Evolutionary conservation across 1,140 invertebrate genomes (phyloP).

Genomic region (Hyles euphorbiae): DNA sequence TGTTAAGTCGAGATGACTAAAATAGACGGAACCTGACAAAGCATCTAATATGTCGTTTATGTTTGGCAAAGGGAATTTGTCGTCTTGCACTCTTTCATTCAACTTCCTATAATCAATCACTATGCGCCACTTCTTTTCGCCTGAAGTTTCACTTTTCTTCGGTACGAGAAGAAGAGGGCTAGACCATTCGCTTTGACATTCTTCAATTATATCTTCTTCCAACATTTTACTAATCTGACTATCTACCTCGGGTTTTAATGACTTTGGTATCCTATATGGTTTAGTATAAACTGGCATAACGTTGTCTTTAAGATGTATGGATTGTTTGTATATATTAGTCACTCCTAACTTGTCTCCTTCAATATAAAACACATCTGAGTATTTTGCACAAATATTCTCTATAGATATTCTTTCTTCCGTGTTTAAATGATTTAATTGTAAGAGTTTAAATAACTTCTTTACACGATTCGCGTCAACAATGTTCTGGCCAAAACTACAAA

Average conservation of each 20-base stretch:
- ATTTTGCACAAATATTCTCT: not conserved
- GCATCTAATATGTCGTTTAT: conserved; percentile 7
- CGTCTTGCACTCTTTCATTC: conserved; percentile 3
- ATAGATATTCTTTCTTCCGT: not conserved
- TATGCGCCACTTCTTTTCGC: conserved; percentile 2
- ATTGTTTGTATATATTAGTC: not conserved
- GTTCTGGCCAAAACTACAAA: no score
- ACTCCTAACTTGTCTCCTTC: not conserved
- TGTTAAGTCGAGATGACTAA: not conserved
- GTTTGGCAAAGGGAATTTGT: conserved; percentile 3
- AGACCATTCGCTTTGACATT: conserved; percentile 6
- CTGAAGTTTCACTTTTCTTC: not conserved
- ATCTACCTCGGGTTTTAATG: not conserved
- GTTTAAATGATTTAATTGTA: not conserved
- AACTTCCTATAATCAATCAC: conserved; percentile 3
- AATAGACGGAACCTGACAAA: conserved; percentile 1
- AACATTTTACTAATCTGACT: not conserved
- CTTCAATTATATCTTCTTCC: conserved; percentile 2
- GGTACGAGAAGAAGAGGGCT: not conserved
- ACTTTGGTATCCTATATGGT: not conserved
- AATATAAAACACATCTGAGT: not conserved
- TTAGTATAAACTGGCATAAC: not conserved
- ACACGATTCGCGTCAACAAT: not conserved
- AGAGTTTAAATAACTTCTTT: not conserved
- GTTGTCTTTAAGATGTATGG: not conserved